These are phyloP conservation scores for Mesorhabditis belari DNA, from an alignment of 2,888 invertebrate species.

Conservation along the genomic window DNA sequence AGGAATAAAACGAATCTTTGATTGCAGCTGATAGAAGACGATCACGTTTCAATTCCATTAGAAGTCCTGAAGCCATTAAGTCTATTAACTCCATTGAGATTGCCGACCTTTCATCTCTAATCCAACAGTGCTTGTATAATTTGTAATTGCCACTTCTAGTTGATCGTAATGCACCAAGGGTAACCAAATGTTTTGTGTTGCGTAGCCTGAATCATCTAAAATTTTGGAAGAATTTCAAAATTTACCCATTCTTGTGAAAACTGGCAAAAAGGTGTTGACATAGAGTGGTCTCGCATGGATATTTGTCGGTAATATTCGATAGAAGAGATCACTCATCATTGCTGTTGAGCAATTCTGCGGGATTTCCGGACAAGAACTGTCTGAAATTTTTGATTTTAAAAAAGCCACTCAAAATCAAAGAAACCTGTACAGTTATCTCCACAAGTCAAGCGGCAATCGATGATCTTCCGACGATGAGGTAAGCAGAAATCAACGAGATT, in stretches of 20 bases:
- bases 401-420: neutral
- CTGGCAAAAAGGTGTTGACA: conserved; percentile 46
- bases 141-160: conserved; percentile 19
- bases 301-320: conserved; percentile 46
- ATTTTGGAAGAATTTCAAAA: neutral
- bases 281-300: conserved; percentile 25
- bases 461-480: conserved; percentile 22
- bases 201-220: conserved; percentile 11
- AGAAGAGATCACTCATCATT: conserved; percentile 50
- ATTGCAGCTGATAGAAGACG: conserved; percentile 42
- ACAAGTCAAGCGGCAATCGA: conserved; percentile 29
- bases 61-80: conserved; percentile 19
- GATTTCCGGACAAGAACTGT: conserved; percentile 6
- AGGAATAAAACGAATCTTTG: conserved; percentile 37
- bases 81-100: too few species aligned
- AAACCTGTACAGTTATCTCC: conserved; percentile 9
- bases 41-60: conserved; percentile 48
- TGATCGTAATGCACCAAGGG: conserved; percentile 23
- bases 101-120: conserved; percentile 28
- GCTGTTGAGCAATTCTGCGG: conserved; percentile 37
- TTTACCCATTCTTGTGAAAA: conserved; percentile 39
- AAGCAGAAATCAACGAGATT: conserved; percentile 28
- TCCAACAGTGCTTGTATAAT: conserved; percentile 16
- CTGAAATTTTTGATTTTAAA: neutral
- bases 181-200: conserved; percentile 27